Evolutionary conservation across 2,888 invertebrate species (phyloP).

Genomic region (Ormyrus thymus): DNA sequence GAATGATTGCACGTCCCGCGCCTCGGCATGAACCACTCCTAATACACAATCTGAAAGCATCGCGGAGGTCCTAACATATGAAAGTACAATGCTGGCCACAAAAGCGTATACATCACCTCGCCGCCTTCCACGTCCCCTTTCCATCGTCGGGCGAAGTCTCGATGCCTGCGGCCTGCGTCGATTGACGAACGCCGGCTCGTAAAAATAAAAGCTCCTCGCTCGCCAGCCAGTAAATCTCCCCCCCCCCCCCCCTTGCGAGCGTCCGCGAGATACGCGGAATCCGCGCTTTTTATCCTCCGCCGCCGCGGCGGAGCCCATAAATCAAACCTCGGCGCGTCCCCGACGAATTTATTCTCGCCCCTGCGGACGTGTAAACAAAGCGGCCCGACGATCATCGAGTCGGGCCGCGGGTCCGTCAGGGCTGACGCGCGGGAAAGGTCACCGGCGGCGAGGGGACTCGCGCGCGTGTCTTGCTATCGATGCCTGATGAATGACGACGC

Average conservation of each 20-base stretch:
- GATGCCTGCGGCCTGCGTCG: slow-evolving; percentile 4
- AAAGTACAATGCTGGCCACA: no score
- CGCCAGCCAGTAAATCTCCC: slow-evolving; percentile 8
- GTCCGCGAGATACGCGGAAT: neutral
- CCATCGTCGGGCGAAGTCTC: neutral
- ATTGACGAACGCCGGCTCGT: slow-evolving; percentile 37
- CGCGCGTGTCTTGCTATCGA: neutral
- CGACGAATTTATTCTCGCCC: neutral
- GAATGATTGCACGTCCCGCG: no score
- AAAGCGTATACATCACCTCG: no score
- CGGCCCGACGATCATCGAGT: neutral
- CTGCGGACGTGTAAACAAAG: slow-evolving; percentile 23
- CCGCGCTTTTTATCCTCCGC: neutral
- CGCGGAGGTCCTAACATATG: no score
- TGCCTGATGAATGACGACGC: slow-evolving; percentile 29
- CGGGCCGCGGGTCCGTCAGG: neutral
- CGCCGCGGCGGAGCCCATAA: slow-evolving; percentile 11
- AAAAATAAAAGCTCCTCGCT: slow-evolving; percentile 22
- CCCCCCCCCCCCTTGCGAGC: neutral
- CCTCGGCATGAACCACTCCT: no score
- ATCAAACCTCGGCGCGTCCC: slow-evolving; percentile 20
- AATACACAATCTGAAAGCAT: no score
- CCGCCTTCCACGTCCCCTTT: neutral
- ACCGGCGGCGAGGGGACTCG: neutral
- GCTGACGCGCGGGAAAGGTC: neutral